Conservation (phyloP, 2,113 vertebrate species). For the Pachypanchax playfairii region DNA sequence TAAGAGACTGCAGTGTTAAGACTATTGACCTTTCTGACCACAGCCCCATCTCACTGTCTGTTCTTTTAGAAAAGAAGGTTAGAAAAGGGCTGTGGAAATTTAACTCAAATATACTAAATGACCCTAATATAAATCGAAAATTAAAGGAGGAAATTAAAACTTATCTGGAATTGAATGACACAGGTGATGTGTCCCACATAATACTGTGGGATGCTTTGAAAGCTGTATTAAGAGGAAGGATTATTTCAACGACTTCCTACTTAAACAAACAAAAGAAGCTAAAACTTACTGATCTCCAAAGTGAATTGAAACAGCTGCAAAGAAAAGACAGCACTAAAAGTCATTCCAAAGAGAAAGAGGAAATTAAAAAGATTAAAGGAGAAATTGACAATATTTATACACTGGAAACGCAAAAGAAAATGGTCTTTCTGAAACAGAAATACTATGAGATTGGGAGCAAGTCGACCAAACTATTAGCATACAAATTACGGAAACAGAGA, state of each 20-base stretch:
- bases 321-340: not conserved
- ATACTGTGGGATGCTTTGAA: not conserved
- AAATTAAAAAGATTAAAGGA: not conserved
- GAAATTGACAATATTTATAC: not conserved
- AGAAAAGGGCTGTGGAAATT: not conserved
- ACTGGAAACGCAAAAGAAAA: not conserved
- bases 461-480: not conserved
- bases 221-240: not conserved
- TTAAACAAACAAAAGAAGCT: not conserved
- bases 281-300: not conserved
- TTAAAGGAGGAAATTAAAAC: not conserved
- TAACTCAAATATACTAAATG: not conserved
- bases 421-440: slow-evolving; percentile 1
- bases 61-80: too few species aligned
- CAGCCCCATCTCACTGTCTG: too few species aligned
- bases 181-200: not conserved
- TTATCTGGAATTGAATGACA: not conserved
- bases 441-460: not conserved
- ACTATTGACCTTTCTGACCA: too few species aligned
- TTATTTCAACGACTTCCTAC: not conserved
- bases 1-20: too few species aligned
- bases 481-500: slow-evolving; percentile 4
- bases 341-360: not conserved
- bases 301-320: too few species aligned
- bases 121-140: not conserved